Conservation (phyloP, 2,888 invertebrate species). For the Macrosiphum euphorbiae region DNA sequence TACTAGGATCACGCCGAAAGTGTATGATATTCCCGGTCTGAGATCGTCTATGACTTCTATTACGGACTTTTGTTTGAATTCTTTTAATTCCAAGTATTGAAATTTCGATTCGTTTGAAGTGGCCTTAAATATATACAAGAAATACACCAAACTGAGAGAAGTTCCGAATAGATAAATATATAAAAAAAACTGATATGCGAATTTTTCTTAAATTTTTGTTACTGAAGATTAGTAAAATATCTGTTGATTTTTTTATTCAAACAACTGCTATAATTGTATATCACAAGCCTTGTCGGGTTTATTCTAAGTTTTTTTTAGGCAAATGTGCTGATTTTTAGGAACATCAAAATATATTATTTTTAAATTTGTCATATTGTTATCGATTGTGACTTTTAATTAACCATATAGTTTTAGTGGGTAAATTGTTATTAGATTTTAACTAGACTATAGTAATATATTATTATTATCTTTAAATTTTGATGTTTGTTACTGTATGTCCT, state of each 20-base stretch:
- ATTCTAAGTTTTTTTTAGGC: too few relatives aligned
- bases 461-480: not conserved
- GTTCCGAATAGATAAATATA: not conserved
- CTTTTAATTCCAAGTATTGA: slow-evolving; percentile 20
- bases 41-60: slow-evolving; percentile 1
- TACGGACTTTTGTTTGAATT: not conserved
- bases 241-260: not conserved
- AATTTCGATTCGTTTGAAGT: not conserved
- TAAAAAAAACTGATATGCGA: not conserved
- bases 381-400: too few relatives aligned
- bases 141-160: not conserved
- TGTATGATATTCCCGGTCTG: not conserved
- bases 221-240: not conserved
- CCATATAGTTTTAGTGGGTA: too few relatives aligned
- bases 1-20: not conserved
- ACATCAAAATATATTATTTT: too few relatives aligned
- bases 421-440: too few relatives aligned
- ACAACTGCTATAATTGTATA: too few relatives aligned
- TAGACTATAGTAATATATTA: not conserved
- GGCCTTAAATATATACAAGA: not conserved
- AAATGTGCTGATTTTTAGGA: too few relatives aligned
- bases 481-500: not conserved
- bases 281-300: too few relatives aligned
- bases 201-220: not conserved
- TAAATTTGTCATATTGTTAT: too few relatives aligned